Evolutionary conservation across 1,140 invertebrate genomes (phyloP).

Genomic region (Brachionus manjavacas): DNA sequence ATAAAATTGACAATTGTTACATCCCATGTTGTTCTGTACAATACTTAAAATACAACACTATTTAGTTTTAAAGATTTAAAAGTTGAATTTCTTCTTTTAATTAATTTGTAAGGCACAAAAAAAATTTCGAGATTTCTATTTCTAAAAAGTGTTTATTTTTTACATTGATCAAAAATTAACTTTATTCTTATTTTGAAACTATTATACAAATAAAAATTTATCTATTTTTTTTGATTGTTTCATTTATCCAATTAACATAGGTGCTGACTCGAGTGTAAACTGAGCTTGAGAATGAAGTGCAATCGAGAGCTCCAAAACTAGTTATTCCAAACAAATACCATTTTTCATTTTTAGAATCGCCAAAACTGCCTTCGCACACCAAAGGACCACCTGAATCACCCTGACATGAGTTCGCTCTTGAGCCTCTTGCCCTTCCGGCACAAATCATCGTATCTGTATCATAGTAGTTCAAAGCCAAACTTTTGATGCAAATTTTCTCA

Average conservation of each 20-base stretch:
- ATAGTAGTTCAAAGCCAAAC: not conserved
- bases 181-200: not conserved
- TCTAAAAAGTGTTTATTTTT: too few relatives aligned
- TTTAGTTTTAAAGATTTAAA: too few relatives aligned
- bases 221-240: not conserved
- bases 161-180: not conserved
- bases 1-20: too few relatives aligned
- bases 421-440: constrained; percentile 24
- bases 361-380: constrained; percentile 31
- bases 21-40: too few relatives aligned
- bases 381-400: constrained; percentile 25
- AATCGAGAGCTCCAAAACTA: constrained; percentile 39
- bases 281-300: constrained; percentile 16
- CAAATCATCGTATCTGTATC: constrained; percentile 18
- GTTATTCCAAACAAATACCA: constrained; percentile 41
- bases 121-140: too few relatives aligned
- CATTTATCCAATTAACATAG: constrained; percentile 34
- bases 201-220: not conserved
- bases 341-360: not conserved
- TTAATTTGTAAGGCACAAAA: too few relatives aligned
- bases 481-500: constrained; percentile 32
- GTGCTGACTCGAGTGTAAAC: constrained; percentile 35
- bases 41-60: too few relatives aligned
- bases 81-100: too few relatives aligned
- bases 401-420: constrained; percentile 17